A percentile compares a stretch with the other conserved stretches of the same genome.
Conservation (phyloP, 2,888 invertebrate genomes). For the Drosophila ezoana region DNA sequence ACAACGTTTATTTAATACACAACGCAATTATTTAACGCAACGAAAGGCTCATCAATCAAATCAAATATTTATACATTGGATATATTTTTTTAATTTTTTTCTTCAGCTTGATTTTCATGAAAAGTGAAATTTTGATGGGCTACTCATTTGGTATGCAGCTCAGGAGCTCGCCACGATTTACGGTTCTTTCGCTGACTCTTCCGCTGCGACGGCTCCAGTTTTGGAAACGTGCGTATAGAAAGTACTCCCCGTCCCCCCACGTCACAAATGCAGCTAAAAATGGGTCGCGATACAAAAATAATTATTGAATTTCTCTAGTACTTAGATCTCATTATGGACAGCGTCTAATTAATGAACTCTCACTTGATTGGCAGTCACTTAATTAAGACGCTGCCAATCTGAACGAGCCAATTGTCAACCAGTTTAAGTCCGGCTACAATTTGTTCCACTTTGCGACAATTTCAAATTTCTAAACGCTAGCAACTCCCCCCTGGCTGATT, state of each 20-base stretch:
- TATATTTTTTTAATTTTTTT: background rate
- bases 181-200: slow-evolving; percentile 66
- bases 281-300: slow-evolving; percentile 55
- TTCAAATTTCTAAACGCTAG: slow-evolving; percentile 48
- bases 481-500: background rate
- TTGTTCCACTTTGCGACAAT: slow-evolving; percentile 66
- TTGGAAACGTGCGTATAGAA: slow-evolving; percentile 61
- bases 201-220: slow-evolving; percentile 40
- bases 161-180: slow-evolving; percentile 54
- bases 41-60: slow-evolving; percentile 16
- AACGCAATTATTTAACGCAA: slow-evolving; percentile 48
- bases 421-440: slow-evolving; percentile 71
- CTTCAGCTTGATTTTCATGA: slow-evolving; percentile 16
- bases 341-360: slow-evolving; percentile 66
- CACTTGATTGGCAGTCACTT: slow-evolving; percentile 59
- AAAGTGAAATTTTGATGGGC: slow-evolving; percentile 61
- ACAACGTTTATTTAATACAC: slow-evolving; percentile 54
- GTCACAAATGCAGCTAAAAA: slow-evolving; percentile 19
- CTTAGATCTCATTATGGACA: slow-evolving; percentile 53
- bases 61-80: background rate
- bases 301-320: slow-evolving; percentile 57
- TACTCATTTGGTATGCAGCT: slow-evolving; percentile 53
- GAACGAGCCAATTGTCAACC: slow-evolving; percentile 29
- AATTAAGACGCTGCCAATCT: slow-evolving; percentile 42
- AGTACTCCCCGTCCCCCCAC: slow-evolving; percentile 32